These are phyloP conservation scores for Diorhabda sublineata DNA, from an alignment of 1,140 invertebrate genomes.

Conservation along the genomic window DNA sequence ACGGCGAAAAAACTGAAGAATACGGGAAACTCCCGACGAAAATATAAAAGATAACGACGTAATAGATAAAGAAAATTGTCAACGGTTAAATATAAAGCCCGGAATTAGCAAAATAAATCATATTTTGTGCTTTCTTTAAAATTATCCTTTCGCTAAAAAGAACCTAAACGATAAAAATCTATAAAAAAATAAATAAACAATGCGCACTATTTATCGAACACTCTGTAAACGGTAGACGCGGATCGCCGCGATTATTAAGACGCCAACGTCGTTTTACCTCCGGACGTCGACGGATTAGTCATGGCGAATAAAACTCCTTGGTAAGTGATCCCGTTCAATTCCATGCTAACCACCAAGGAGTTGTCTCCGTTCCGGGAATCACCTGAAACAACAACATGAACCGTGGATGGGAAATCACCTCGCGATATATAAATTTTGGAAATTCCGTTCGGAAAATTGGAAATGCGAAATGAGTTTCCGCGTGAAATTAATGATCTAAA, in stretches of 20 bases:
- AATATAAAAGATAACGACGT: too few species aligned
- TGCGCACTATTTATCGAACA: not conserved
- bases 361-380: slow-evolving; percentile 67
- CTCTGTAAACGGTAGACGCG: not conserved
- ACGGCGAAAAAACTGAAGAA: too few species aligned
- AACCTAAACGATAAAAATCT: slow-evolving; percentile 16
- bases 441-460: not conserved
- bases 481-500: slow-evolving; percentile 2
- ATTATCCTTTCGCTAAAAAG: too few species aligned
- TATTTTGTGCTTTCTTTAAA: too few species aligned
- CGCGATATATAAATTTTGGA: too few species aligned
- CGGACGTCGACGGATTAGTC: slow-evolving; percentile 36
- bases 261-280: slow-evolving; percentile 51
- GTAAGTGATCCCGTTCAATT: slow-evolving; percentile 90
- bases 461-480: slow-evolving; percentile 2
- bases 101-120: too few species aligned
- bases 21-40: too few species aligned
- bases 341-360: slow-evolving; percentile 91
- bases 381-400: slow-evolving; percentile 49
- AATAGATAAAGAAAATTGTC: too few species aligned
- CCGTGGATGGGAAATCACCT: not conserved
- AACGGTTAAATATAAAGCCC: too few species aligned
- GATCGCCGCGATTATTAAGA: slow-evolving; percentile 32
- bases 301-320: slow-evolving; percentile 84
- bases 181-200: slow-evolving; percentile 13